Evolutionary conservation across 2,113 vertebrate species (phyloP), one percentile per base, ranked within the genome.

Genomic region (Melanotaenia duboulayi): DNA sequence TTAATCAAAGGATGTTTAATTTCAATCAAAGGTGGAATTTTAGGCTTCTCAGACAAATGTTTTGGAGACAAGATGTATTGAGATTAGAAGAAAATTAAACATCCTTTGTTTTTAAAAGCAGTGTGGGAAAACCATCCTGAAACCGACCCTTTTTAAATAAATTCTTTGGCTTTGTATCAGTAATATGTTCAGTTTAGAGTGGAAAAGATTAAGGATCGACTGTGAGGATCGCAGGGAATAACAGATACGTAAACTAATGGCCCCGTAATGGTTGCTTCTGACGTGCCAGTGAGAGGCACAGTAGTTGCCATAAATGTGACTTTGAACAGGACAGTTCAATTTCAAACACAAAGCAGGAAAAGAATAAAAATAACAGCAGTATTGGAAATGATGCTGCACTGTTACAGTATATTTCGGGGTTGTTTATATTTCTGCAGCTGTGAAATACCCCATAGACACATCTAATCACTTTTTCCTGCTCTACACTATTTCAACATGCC

Each of bases 231-330:
- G 64, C 72, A 74, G 72, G 78, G 78, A 86, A 83, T 71, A 83
- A 87, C 71, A 79, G 71, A 85, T 85, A 71, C 80, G 8, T 74
- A 74, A 86, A 87, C 64, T 78, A 86, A 91, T 80, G 62, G 72
- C 55, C 23, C 54, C 11, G 14, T 81, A 82, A 88, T 85, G 73
- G 76, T 79, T 54, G 19, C 9, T 71, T 65, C 57, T 61, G 37
- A 32, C 3, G 3, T 65, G 8, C 75, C 35, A 67, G 49, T 17
- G 55, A 70, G 51, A 62, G 42, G 46, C 40, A n/a, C 4, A 22
- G 42, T 37, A 11, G 66, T 74, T 65, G 59, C 74, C 78, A 61
- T 23, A 56, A 68, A 49, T 65, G 59, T 84, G 83, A 84, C 73
- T 63, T 68, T 83, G 62, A 90, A 74, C 81, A 80, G 65, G 71